Conservation (phyloP, 2,888 invertebrate species). For the Exocentrus adspersus region DNA sequence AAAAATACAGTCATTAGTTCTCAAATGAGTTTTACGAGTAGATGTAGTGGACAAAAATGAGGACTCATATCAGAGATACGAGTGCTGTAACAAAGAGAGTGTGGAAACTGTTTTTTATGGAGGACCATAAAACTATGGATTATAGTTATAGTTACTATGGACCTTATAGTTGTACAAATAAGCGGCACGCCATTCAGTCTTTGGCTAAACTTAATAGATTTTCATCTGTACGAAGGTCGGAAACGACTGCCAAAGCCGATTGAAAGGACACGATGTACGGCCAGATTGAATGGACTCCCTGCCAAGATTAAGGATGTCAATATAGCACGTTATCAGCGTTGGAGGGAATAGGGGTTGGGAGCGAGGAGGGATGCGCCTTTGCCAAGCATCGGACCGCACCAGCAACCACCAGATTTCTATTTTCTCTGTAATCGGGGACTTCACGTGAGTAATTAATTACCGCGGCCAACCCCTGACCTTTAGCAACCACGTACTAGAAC, state of each 20-base stretch:
- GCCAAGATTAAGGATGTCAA: constrained; percentile 11
- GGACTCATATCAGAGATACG: too few relatives aligned
- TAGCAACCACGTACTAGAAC: too few relatives aligned
- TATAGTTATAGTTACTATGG: too few relatives aligned
- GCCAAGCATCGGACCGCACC: constrained; percentile 1
- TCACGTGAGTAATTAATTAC: constrained; percentile 13
- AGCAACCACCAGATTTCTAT: constrained; percentile 5
- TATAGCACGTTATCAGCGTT: not conserved
- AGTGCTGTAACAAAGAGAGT: too few relatives aligned
- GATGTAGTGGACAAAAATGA: too few relatives aligned
- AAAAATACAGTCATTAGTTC: too few relatives aligned
- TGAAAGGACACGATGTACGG: constrained; percentile 12
- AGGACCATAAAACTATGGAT: too few relatives aligned
- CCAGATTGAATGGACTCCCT: constrained; percentile 11
- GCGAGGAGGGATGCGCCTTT: constrained; percentile 2
- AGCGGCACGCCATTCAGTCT: too few relatives aligned
- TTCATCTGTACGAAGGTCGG: not conserved
- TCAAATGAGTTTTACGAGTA: too few relatives aligned
- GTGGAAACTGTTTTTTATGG: too few relatives aligned
- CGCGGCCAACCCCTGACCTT: constrained; percentile 1
- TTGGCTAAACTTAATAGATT: not conserved
- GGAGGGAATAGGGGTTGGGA: not conserved
- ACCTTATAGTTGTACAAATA: too few relatives aligned
- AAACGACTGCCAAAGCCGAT: constrained; percentile 4
- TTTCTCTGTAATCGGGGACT: constrained; percentile 6